phyloP scores from a whole-genome alignment of 2,797 vertebrate genomes.

The Philypnodon macrostomus region DNA sequence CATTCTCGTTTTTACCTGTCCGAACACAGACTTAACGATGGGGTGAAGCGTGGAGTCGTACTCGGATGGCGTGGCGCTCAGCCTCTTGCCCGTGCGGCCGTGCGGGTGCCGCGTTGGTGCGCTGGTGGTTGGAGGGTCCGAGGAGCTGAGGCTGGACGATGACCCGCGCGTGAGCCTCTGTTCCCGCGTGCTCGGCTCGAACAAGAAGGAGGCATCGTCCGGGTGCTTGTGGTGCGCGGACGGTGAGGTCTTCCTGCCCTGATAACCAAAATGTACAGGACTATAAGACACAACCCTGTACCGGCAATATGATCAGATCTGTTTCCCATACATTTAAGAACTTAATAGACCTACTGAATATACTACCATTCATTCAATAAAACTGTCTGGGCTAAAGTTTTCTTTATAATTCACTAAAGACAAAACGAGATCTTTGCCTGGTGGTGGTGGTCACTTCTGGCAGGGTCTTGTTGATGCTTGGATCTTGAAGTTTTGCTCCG shows the following conservation, averaged over 20 bases:
- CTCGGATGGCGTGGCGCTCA: constrained; percentile 56
- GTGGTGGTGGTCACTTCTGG: constrained; percentile 44
- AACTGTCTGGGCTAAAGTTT: no score
- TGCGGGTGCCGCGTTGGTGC: constrained; percentile 72
- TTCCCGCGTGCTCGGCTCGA: constrained; percentile 53
- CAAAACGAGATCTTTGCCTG: constrained; percentile 12
- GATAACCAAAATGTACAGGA: background rate
- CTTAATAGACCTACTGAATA: no score
- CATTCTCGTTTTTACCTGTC: constrained; percentile 72
- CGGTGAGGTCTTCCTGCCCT: constrained; percentile 59
- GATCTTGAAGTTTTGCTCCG: constrained; percentile 59
- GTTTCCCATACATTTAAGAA: no score
- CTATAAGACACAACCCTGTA: background rate
- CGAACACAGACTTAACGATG: constrained; percentile 90
- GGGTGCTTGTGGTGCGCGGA: constrained; percentile 54
- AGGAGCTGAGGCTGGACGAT: constrained; percentile 60
- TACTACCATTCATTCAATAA: no score
- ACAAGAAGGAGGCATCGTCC: constrained; percentile 75
- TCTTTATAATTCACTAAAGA: no score
- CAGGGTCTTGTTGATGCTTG: constrained; percentile 57
- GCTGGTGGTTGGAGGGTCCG: constrained; percentile 39
- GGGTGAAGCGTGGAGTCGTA: constrained; percentile 82
- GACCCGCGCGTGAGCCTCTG: constrained; percentile 68
- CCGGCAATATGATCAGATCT: no score
- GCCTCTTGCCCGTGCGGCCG: constrained; percentile 80